phyloP scores from a whole-genome alignment of 1,140 invertebrate species.

The Rhopalosiphum maidis region DNA sequence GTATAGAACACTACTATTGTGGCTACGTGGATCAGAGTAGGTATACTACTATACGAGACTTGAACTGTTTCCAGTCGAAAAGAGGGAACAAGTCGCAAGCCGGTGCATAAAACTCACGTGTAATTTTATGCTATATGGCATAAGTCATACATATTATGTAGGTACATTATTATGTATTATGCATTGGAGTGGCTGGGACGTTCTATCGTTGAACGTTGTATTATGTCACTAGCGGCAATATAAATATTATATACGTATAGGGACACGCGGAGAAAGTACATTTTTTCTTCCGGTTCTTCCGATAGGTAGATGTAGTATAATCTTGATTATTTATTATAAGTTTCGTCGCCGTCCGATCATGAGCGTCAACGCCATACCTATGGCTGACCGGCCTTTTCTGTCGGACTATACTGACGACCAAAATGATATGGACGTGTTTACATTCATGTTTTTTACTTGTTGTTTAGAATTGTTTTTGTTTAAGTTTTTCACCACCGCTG shows the following conservation, averaged over 20 bases:
- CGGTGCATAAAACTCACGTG: neutral
- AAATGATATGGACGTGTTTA: conserved; percentile 61
- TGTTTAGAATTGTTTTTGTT: conserved; percentile 60
- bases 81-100: neutral
- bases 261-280: neutral
- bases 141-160: too few relatives aligned
- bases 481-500: conserved; percentile 57
- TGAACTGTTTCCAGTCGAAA: neutral
- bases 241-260: neutral
- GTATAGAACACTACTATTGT: neutral
- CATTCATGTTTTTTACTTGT: conserved; percentile 60
- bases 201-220: neutral
- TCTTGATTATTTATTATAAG: neutral
- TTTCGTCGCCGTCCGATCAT: conserved; percentile 1
- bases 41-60: neutral
- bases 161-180: neutral
- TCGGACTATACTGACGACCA: conserved; percentile 32
- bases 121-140: neutral
- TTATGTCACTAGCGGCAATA: neutral
- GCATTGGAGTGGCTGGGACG: neutral
- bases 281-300: conserved; percentile 17
- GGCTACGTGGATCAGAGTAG: neutral
- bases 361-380: conserved; percentile 40
- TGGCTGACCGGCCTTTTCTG: conserved; percentile 29
- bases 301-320: neutral